Evolutionary conservation across 2,113 vertebrate species (phyloP).

Genomic region (Falcunculus frontatus): DNA sequence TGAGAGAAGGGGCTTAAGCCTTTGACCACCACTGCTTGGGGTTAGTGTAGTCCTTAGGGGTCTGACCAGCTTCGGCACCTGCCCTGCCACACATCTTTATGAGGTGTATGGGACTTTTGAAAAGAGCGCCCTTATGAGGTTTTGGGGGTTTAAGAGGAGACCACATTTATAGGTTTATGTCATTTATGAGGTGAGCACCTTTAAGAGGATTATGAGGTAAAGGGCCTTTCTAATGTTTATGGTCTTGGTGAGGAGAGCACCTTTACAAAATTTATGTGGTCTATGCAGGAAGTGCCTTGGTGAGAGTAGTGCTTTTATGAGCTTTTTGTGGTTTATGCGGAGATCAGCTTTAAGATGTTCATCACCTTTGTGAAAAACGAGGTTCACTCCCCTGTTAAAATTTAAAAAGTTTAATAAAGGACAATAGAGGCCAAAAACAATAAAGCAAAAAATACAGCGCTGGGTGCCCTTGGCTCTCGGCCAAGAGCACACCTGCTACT

Average conservation of each 20-base stretch:
- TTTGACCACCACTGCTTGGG: no score
- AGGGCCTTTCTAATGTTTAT: neutral
- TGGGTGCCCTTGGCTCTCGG: no score
- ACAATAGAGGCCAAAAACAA: no score
- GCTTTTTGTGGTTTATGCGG: neutral
- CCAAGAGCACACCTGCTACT: no score
- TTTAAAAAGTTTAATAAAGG: no score
- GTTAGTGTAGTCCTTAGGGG: no score
- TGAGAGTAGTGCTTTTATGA: neutral
- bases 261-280: neutral
- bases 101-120: neutral
- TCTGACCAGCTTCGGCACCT: no score
- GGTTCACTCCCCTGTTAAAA: no score
- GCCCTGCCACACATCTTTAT: no score
- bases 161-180: neutral
- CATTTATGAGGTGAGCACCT: neutral
- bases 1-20: no score
- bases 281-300: neutral
- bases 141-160: neutral
- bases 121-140: neutral
- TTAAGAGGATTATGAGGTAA: neutral
- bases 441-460: no score
- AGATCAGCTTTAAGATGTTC: neutral
- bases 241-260: neutral
- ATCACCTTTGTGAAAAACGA: neutral